Evolutionary conservation across 2,797 vertebrate species (phyloP), one percentile per base, ranked within the genome.

Genomic region (Melanotaenia trifasciata): DNA sequence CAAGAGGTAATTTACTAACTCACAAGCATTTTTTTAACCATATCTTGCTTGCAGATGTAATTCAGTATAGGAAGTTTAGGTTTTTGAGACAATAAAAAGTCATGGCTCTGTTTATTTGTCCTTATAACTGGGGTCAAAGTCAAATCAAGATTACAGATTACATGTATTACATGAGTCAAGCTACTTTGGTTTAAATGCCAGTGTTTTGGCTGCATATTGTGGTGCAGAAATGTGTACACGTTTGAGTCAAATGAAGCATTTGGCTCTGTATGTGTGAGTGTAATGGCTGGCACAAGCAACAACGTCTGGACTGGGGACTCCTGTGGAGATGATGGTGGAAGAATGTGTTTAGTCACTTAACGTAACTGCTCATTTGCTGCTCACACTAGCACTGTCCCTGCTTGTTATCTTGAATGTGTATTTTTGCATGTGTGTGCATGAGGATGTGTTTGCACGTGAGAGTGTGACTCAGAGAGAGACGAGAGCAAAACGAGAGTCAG

Each of bases 291-390:
- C 79, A 85, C 79, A 74, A 87, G 76, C 68, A 67, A 65, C 71
- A 77, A 81, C 32, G 88, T 91, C 79, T 94, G 84, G 87, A 90
- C 80, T 76, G 71, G 78, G 81, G 91, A 84, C 85, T 89, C 90
- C 92, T 84, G 87, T 87, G 63, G 93, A 90, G 91, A 88, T 83
- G 89, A 93, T 87, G 83, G 84, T 84, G 86, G 81, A 89, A 91
- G 89, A 92, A 87, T 93, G 90, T 95, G 93, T 94, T 95, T 95
- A 95, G 89, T 94, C 94, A 94, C 92, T 95, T 94, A 95, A 90
- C 85, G 84, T 85, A 95, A 91, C 93, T 89, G 92, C 92, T 94
- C 90, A 94, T 95, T 95, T 94, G 91, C 71, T 66, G 81, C 89
- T 92, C 89, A 89, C 83, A 86, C 81, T 75, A 76, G 83, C 84